Percentiles rank a stretch among this genome's conserved stretches.
phyloP scores from a whole-genome alignment of 2,888 invertebrate species.

The Eupithecia abbreviata region DNA sequence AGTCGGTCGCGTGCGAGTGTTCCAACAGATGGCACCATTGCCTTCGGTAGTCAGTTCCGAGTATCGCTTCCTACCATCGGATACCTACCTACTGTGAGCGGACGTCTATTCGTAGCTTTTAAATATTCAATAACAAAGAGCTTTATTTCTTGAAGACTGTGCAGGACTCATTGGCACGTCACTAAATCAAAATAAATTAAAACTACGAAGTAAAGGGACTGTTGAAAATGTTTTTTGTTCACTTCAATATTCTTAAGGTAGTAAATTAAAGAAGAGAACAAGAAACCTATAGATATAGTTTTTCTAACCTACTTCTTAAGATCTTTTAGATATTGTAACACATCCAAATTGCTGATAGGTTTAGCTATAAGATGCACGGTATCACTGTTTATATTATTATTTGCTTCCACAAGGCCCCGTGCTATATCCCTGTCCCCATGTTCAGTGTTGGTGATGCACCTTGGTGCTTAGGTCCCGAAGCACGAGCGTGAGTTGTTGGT shows the following conservation, averaged over 20 bases:
- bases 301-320: too few relatives aligned
- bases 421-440: not conserved
- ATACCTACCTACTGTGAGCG: not conserved
- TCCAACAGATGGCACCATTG: not conserved
- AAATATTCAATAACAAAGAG: too few relatives aligned
- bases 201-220: too few relatives aligned
- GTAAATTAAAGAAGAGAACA: too few relatives aligned
- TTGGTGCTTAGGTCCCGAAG: conserved; percentile 50
- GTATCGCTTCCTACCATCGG: not conserved
- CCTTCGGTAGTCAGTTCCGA: not conserved
- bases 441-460: not conserved
- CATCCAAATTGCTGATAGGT: not conserved
- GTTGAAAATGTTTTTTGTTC: too few relatives aligned
- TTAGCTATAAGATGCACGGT: not conserved
- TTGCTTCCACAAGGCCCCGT: not conserved
- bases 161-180: too few relatives aligned
- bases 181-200: too few relatives aligned
- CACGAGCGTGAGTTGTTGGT: conserved; percentile 57
- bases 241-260: too few relatives aligned
- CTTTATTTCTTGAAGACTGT: too few relatives aligned
- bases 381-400: conserved; percentile 1
- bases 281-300: too few relatives aligned
- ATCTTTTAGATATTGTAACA: not conserved
- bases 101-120: not conserved
- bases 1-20: not conserved